Evolutionary conservation across 1,140 invertebrate species (phyloP).

Genomic region (Onthophagus taurus): DNA sequence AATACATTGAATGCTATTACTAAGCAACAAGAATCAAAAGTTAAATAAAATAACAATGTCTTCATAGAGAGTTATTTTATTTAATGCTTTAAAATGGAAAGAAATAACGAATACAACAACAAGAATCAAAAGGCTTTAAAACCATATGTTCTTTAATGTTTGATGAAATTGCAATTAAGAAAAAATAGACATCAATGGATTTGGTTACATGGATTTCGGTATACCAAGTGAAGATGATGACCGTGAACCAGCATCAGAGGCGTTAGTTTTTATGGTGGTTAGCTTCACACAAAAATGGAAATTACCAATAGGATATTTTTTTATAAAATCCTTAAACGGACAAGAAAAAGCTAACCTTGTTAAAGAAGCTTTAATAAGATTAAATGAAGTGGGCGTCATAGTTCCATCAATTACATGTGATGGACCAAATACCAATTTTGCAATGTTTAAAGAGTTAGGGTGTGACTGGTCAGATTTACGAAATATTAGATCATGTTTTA

Average conservation of each 20-base stretch:
- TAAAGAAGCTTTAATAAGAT: slow-evolving; percentile 15
- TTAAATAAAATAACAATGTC: too few species aligned
- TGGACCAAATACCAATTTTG: slow-evolving; percentile 21
- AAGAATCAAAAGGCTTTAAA: background rate
- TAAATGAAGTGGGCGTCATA: slow-evolving; percentile 16
- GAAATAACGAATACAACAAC: too few species aligned
- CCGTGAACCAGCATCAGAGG: slow-evolving; percentile 24
- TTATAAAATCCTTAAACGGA: slow-evolving; percentile 17
- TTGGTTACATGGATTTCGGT: slow-evolving; percentile 28
- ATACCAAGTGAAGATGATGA: slow-evolving; percentile 16
- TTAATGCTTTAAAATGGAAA: too few species aligned
- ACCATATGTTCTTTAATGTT: slow-evolving; percentile 15
- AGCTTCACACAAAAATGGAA: slow-evolving; percentile 27
- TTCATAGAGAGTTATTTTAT: too few species aligned
- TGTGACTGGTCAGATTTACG: too few species aligned
- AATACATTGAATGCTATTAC: background rate
- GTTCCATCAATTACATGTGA: slow-evolving; percentile 24
- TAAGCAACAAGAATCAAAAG: background rate
- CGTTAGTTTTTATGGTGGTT: slow-evolving; percentile 28
- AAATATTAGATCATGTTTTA: too few species aligned
- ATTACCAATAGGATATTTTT: slow-evolving; percentile 26
- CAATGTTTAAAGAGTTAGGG: too few species aligned
- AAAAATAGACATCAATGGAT: slow-evolving; percentile 24
- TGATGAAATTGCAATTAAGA: slow-evolving; percentile 32
- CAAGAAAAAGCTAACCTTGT: slow-evolving; percentile 17